Evolutionary conservation across 2,113 vertebrate species (phyloP).

Genomic region (Siniperca knerii): DNA sequence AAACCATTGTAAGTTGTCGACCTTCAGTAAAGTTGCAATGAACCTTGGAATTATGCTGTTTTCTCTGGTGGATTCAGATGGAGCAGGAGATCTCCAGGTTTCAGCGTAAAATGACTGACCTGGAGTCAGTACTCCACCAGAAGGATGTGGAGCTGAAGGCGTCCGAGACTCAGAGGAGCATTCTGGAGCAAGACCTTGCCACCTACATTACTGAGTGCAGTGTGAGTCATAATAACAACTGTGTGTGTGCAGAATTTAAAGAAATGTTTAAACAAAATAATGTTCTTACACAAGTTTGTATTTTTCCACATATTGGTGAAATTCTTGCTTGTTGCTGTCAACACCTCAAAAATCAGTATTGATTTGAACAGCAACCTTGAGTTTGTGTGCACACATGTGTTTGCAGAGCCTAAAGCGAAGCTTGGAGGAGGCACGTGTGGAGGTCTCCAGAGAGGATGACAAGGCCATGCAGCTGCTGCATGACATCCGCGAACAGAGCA

Average conservation of each 20-base stretch:
- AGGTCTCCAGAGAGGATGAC: slow-evolving; percentile 99
- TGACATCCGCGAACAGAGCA: slow-evolving; percentile 98
- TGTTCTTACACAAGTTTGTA: neutral
- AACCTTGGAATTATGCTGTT: neutral
- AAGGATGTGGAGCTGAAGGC: slow-evolving; percentile 99
- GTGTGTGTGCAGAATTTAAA: neutral
- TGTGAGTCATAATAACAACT: slow-evolving; percentile 85
- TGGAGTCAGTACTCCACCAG: slow-evolving; percentile 99
- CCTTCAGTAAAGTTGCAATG: neutral
- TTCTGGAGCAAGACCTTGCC: slow-evolving; percentile 98
- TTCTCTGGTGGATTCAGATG: slow-evolving; percentile 87
- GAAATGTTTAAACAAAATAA: slow-evolving; percentile 1
- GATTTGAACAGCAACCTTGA: slow-evolving; percentile 23
- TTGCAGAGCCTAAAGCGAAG: slow-evolving; percentile 97
- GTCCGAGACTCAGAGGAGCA: slow-evolving; percentile 97
- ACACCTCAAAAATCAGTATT: neutral
- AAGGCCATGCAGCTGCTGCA: slow-evolving; percentile 98
- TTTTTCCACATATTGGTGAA: neutral
- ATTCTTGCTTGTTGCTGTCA: neutral
- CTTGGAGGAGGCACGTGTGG: slow-evolving; percentile 97
- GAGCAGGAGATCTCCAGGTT: slow-evolving; percentile 99
- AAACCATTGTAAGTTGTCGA: neutral
- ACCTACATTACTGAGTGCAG: slow-evolving; percentile 99
- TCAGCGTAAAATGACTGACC: slow-evolving; percentile 98
- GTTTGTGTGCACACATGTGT: slow-evolving; percentile 43